These are phyloP conservation scores for Epirrhoe alternata DNA, from an alignment of 2,888 invertebrate genomes.

Conservation along the genomic window DNA sequence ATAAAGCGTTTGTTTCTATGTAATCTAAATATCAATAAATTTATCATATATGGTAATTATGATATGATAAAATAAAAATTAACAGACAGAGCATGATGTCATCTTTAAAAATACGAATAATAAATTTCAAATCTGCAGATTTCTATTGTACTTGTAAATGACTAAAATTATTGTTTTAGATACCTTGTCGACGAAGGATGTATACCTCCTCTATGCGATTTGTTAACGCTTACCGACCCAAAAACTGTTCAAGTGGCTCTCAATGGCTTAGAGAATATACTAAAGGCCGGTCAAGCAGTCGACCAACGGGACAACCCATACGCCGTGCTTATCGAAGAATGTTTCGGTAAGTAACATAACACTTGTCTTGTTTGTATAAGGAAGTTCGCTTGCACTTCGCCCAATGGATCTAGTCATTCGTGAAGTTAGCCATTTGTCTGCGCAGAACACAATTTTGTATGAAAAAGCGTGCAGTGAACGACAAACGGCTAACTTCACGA, in stretches of 20 bases:
- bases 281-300: slow-evolving; percentile 95
- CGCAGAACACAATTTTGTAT: no score
- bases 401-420: no score
- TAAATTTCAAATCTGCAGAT: not conserved
- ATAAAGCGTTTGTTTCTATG: not conserved
- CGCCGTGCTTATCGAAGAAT: slow-evolving; percentile 96
- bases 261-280: slow-evolving; percentile 97
- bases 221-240: slow-evolving; percentile 95
- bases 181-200: slow-evolving; percentile 92
- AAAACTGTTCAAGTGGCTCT: slow-evolving; percentile 98
- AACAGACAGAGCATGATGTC: no score
- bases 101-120: no score
- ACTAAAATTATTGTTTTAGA: slow-evolving; percentile 56
- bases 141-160: not conserved
- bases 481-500: no score
- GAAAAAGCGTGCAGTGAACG: no score
- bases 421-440: no score
- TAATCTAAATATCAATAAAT: not conserved
- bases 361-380: not conserved
- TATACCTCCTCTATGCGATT: slow-evolving; percentile 96
- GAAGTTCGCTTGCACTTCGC: no score
- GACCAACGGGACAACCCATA: slow-evolving; percentile 94
- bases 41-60: not conserved
- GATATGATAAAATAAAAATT: no score
- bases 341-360: slow-evolving; percentile 90